Conservation (phyloP, 92 coral and sea anemone species). For the Anthopleura xanthogrammica region DNA sequence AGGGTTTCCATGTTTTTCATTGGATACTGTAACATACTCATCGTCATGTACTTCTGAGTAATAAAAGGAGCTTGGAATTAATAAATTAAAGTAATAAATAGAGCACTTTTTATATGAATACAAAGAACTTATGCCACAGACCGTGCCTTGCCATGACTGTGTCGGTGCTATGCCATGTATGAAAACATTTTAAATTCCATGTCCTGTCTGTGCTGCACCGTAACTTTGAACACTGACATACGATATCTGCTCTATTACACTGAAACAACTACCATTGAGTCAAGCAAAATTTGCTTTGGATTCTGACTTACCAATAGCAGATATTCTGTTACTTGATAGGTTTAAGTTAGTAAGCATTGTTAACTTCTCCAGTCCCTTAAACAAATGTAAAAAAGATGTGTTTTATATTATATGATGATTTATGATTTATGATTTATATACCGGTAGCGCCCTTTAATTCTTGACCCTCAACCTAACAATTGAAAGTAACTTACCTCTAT, state of each 20-base stretch:
- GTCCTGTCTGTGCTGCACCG: background rate
- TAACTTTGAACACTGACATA: no score
- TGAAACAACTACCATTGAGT: background rate
- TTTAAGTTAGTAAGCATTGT: slow-evolving; percentile 62
- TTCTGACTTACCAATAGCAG: slow-evolving; percentile 65
- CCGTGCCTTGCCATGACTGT: no score
- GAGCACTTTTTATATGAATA: no score
- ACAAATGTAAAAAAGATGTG: background rate
- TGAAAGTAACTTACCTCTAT: slow-evolving; percentile 60
- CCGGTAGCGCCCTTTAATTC: no score
- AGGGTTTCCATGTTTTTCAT: background rate
- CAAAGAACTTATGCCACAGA: no score
- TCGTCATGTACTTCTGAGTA: background rate
- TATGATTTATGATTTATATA: no score
- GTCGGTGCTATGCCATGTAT: no score
- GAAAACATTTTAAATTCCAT: no score
- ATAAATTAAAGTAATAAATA: no score
- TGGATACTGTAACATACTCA: background rate
- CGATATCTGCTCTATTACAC: no score
- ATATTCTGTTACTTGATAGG: slow-evolving; percentile 76
- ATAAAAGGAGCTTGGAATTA: no score
- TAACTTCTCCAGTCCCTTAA: slow-evolving; percentile 68
- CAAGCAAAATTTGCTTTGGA: background rate
- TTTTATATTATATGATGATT: no score
- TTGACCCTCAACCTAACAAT: background rate